A percentile compares a stretch with the other conserved stretches of the same genome.
These are phyloP conservation scores for Caenorhabditis becei DNA, from an alignment of 2,888 invertebrate species.

Conservation along the genomic window DNA sequence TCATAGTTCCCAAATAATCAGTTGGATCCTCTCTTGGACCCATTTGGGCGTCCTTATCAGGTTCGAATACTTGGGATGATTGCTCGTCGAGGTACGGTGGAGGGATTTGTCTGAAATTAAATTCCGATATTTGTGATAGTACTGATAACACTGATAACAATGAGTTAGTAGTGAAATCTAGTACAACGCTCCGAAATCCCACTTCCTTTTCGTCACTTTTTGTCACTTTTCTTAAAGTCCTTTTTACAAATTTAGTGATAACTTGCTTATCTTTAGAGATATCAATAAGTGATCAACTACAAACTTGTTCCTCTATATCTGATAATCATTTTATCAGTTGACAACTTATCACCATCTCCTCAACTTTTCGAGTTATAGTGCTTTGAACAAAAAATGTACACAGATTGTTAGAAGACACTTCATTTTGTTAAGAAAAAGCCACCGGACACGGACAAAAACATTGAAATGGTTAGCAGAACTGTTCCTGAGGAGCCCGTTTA, in stretches of 20 bases:
- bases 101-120: conserved; percentile 51
- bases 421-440: not conserved
- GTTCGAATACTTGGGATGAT: conserved; percentile 29
- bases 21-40: conserved; percentile 62
- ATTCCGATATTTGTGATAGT: not conserved
- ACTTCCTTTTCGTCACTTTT: not conserved
- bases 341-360: no score
- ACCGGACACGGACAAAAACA: no score
- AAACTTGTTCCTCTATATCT: not conserved
- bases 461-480: conserved; percentile 27
- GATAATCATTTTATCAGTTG: no score
- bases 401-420: no score
- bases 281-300: not conserved
- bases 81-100: conserved; percentile 36
- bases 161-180: no score
- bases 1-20: conserved; percentile 45
- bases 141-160: not conserved
- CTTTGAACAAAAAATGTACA: no score
- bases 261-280: not conserved
- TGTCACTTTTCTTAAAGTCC: not conserved
- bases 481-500: conserved; percentile 44
- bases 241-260: no score
- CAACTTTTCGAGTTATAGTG: no score
- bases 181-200: not conserved
- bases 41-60: conserved; percentile 39